Percentiles rank a stretch among this genome's conserved stretches.
phyloP scores from a whole-genome alignment of 2,888 invertebrate genomes.

The Electrophaes corylata region DNA sequence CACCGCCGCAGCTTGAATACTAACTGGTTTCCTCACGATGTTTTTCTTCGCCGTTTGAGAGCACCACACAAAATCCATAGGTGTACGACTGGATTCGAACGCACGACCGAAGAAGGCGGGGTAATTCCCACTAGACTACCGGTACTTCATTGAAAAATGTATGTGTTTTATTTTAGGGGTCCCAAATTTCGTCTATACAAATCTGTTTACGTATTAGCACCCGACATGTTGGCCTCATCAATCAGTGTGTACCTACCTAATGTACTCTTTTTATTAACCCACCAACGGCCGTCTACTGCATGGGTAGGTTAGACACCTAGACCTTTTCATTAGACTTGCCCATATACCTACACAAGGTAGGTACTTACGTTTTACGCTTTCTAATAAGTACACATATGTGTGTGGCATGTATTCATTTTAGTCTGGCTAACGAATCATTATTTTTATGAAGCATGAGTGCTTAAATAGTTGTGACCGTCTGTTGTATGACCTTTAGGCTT shows the following conservation, averaged over 20 bases:
- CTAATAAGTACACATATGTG: neutral
- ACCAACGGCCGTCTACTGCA: no score
- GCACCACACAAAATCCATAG: no score
- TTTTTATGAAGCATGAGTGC: slow-evolving; percentile 14
- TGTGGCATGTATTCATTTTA: slow-evolving; percentile 5
- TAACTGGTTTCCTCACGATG: no score
- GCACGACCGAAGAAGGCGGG: no score
- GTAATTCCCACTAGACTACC: no score
- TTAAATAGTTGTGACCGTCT: slow-evolving; percentile 1
- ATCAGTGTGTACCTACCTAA: neutral
- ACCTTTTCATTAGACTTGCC: neutral
- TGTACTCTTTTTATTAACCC: no score
- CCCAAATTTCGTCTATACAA: neutral
- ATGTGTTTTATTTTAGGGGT: neutral
- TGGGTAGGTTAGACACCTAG: neutral
- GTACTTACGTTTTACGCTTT: no score
- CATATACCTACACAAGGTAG: no score
- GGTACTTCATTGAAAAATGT: neutral
- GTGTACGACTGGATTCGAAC: no score
- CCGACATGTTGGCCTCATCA: slow-evolving; percentile 7
- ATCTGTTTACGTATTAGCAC: neutral
- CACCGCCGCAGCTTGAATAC: no score
- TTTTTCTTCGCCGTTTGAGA: no score
- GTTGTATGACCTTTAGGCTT: neutral
- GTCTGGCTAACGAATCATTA: slow-evolving; percentile 1